These are phyloP conservation scores for Aproaerema taeniolella DNA, from an alignment of 2,888 invertebrate genomes.

Conservation along the genomic window DNA sequence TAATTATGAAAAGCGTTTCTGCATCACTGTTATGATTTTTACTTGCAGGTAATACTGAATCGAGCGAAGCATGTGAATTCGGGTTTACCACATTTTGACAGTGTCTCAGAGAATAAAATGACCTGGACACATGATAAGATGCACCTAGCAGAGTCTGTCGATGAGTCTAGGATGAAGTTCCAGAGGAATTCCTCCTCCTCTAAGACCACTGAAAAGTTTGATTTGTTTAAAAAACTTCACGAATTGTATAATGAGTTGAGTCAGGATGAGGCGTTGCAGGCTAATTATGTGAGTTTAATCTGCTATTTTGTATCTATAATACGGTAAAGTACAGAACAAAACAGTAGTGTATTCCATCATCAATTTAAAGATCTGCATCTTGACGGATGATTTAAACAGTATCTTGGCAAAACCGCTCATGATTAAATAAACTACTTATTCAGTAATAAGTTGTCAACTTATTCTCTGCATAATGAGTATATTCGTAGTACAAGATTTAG, in stretches of 20 bases:
- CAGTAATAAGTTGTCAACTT: too few relatives aligned
- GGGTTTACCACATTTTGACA: slow-evolving; percentile 62
- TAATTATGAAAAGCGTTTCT: slow-evolving; percentile 13
- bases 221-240: slow-evolving; percentile 71
- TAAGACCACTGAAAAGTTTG: slow-evolving; percentile 62
- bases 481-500: too few relatives aligned
- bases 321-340: too few relatives aligned
- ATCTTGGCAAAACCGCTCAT: neutral
- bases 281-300: slow-evolving; percentile 62
- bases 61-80: slow-evolving; percentile 72
- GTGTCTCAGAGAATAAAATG: slow-evolving; percentile 72
- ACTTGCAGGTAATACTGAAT: slow-evolving; percentile 67
- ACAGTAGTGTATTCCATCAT: too few relatives aligned
- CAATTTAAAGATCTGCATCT: too few relatives aligned
- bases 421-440: too few relatives aligned
- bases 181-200: slow-evolving; percentile 59
- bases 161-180: slow-evolving; percentile 68
- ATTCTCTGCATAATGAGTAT: too few relatives aligned
- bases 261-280: slow-evolving; percentile 63
- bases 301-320: slow-evolving; percentile 4
- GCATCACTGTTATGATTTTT: slow-evolving; percentile 18
- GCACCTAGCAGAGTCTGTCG: slow-evolving; percentile 67
- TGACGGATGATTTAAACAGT: neutral
- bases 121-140: slow-evolving; percentile 75
- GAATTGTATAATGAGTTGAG: slow-evolving; percentile 68